A percentile compares a stretch with the other conserved stretches of the same genome.
Conservation (phyloP, 53 echinoderm and acorn worm genomes). For the Apostichopus leukothele region DNA sequence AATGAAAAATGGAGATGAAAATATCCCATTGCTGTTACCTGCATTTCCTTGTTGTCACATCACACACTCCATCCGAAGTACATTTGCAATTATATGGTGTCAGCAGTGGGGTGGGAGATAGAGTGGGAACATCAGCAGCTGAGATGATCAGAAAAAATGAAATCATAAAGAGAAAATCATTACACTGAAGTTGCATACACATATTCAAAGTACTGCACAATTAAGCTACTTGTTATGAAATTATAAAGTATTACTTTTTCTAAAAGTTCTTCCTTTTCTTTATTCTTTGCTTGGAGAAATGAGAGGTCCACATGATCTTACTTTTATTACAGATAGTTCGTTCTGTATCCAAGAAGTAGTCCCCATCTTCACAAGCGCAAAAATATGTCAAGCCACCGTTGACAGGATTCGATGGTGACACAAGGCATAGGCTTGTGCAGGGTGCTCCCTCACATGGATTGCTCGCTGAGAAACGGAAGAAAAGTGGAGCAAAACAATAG, state of each 20-base stretch:
- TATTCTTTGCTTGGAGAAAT: no score
- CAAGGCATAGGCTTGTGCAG: neutral
- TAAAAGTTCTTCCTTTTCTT: no score
- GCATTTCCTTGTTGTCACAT: neutral
- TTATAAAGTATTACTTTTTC: no score
- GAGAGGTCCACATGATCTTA: neutral
- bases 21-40: neutral
- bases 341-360: neutral
- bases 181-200: no score
- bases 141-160: neutral
- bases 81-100: slow-evolving; percentile 1
- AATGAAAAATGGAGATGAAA: no score
- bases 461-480: neutral
- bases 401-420: neutral
- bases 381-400: neutral
- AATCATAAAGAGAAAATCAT: no score
- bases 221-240: no score
- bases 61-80: neutral
- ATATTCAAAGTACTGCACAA: no score
- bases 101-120: neutral
- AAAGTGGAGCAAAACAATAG: no score
- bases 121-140: neutral
- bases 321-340: neutral
- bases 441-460: slow-evolving; percentile 17
- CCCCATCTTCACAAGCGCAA: slow-evolving; percentile 6